phyloP scores from a whole-genome alignment of 1,140 invertebrate genomes.

The Caerostris darwini region DNA sequence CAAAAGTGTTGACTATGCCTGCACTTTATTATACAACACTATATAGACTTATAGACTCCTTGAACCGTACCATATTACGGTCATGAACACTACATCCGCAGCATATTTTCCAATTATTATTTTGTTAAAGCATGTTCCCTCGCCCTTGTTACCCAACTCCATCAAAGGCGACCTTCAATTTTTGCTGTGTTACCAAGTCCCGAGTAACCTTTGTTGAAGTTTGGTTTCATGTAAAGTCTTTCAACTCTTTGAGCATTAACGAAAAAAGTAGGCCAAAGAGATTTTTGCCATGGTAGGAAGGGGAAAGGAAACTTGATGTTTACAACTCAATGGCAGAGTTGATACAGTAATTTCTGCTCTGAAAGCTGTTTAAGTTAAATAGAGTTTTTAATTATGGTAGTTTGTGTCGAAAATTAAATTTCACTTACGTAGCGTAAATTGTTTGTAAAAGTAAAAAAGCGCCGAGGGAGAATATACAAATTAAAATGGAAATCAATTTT shows the following conservation, averaged over 20 bases:
- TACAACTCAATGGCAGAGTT: no score
- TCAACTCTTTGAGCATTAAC: background rate
- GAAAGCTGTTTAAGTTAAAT: background rate
- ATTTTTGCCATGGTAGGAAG: background rate
- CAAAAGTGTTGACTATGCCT: background rate
- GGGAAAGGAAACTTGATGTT: background rate
- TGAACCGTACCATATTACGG: constrained; percentile 36
- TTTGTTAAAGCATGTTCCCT: background rate
- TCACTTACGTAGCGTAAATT: background rate
- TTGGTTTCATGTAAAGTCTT: background rate
- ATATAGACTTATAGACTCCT: background rate
- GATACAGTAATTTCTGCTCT: no score
- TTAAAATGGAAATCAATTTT: background rate
- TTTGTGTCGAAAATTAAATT: background rate
- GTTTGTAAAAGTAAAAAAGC: background rate
- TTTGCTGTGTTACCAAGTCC: background rate
- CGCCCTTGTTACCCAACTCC: background rate
- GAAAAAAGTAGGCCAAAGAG: constrained; percentile 11
- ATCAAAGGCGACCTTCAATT: constrained; percentile 6
- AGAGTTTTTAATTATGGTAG: background rate
- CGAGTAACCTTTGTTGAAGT: background rate
- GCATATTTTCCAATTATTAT: constrained; percentile 22
- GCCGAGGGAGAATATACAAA: background rate
- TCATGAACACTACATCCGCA: background rate
- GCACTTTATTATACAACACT: constrained; percentile 35